phyloP scores from a whole-genome alignment of 2,888 invertebrate genomes.

The Harpagoxenus sublaevis region DNA sequence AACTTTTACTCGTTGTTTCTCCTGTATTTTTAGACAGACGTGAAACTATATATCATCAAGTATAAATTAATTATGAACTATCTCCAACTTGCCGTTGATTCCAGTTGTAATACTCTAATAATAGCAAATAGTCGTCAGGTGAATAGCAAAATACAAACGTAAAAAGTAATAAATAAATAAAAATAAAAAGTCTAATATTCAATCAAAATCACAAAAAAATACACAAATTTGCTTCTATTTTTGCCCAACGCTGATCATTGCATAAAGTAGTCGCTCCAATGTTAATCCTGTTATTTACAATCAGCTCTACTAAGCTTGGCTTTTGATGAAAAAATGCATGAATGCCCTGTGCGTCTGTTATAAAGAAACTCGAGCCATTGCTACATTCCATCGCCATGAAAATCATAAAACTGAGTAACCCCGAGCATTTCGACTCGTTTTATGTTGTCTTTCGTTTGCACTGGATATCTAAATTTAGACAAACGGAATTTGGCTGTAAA shows the following conservation, averaged over 20 bases:
- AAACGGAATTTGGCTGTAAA: constrained; percentile 12
- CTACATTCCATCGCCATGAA: constrained; percentile 64
- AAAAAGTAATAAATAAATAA: neutral
- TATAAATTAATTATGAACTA: constrained; percentile 7
- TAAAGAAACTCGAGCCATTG: constrained; percentile 74
- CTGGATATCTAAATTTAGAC: neutral
- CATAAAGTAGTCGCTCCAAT: neutral
- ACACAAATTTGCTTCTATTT: neutral
- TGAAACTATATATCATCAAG: neutral
- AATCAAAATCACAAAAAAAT: neutral
- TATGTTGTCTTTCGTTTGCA: neutral
- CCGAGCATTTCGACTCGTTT: neutral
- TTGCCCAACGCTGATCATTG: neutral
- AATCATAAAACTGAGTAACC: constrained; percentile 57
- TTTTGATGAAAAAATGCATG: constrained; percentile 64
- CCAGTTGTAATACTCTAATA: neutral
- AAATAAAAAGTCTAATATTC: neutral
- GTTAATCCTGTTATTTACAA: neutral
- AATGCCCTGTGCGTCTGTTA: constrained; percentile 41
- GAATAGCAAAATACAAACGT: neutral
- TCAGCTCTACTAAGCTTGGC: constrained; percentile 16
- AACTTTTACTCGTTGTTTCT: neutral
- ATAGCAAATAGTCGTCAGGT: neutral
- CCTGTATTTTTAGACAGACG: neutral
- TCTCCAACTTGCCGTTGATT: neutral